phyloP scores from a whole-genome alignment of 2,888 invertebrate species.

The Drosophila borealis region DNA sequence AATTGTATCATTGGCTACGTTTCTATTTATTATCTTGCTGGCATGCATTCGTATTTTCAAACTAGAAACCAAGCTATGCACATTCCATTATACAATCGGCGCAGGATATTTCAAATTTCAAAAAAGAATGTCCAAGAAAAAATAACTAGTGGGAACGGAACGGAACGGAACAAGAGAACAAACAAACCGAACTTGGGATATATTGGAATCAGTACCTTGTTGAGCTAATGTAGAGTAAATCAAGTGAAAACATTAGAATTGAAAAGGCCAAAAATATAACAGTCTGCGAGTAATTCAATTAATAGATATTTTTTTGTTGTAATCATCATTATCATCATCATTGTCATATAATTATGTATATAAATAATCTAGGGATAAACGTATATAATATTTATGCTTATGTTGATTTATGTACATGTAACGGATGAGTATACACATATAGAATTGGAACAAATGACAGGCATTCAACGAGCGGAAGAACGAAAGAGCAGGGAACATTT shows the following conservation, averaged over 20 bases:
- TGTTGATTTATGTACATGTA: constrained; percentile 6
- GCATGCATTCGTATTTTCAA: constrained; percentile 44
- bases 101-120: constrained; percentile 27
- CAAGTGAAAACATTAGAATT: constrained; percentile 86
- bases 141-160: constrained; percentile 49
- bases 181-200: constrained; percentile 69
- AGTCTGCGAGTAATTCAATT: constrained; percentile 83
- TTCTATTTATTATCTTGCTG: constrained; percentile 1
- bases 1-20: constrained; percentile 8
- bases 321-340: constrained; percentile 40
- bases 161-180: constrained; percentile 60
- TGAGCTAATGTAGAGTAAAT: constrained; percentile 86
- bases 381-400: constrained; percentile 9
- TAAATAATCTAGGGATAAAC: constrained; percentile 22
- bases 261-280: constrained; percentile 86
- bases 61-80: constrained; percentile 49
- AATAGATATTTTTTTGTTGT: constrained; percentile 60
- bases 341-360: constrained; percentile 22
- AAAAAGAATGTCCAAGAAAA: constrained; percentile 50
- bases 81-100: constrained; percentile 39
- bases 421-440: constrained; percentile 20
- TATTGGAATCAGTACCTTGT: constrained; percentile 84
- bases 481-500: constrained; percentile 25
- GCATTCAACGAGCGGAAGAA: constrained; percentile 44
- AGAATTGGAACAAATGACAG: constrained; percentile 29